These are phyloP conservation scores for Drosophila phalerata DNA, from an alignment of 2,888 invertebrate genomes.

Conservation along the genomic window DNA sequence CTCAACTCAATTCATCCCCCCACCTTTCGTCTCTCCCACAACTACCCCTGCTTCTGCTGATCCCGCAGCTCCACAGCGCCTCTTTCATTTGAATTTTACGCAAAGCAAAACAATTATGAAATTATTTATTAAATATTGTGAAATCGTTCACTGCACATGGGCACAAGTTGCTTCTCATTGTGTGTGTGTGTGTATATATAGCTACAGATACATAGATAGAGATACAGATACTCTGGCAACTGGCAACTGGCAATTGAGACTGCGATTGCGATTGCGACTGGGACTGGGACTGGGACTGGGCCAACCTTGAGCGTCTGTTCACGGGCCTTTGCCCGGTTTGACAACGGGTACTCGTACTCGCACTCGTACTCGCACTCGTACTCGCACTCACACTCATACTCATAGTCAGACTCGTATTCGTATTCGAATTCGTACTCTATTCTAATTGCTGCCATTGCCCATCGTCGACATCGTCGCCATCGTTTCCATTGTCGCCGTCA, in stretches of 20 bases:
- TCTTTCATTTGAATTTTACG: slow-evolving; percentile 75
- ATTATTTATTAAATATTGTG: slow-evolving; percentile 83
- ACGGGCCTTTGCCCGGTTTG: slow-evolving; percentile 38
- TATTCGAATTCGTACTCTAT: slow-evolving; percentile 55
- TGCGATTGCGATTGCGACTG: slow-evolving; percentile 39
- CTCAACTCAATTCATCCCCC: slow-evolving; percentile 3
- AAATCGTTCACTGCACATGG: slow-evolving; percentile 74
- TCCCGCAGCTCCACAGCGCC: slow-evolving; percentile 38
- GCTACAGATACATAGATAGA: slow-evolving; percentile 39
- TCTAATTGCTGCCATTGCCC: slow-evolving; percentile 71
- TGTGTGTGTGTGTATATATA: slow-evolving; percentile 23
- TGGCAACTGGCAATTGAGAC: slow-evolving; percentile 15
- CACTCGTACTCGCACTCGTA: slow-evolving; percentile 7
- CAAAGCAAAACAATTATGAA: slow-evolving; percentile 81
- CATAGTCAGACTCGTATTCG: slow-evolving; percentile 5
- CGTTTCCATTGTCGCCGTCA: slow-evolving; percentile 26
- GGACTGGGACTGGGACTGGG: slow-evolving; percentile 62
- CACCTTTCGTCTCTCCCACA: not conserved
- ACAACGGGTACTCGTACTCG: slow-evolving; percentile 31
- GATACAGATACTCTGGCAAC: slow-evolving; percentile 31
- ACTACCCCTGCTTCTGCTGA: not conserved
- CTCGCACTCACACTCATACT: slow-evolving; percentile 4
- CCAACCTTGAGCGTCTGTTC: slow-evolving; percentile 60
- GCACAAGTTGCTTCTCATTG: slow-evolving; percentile 24
- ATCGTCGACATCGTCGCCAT: slow-evolving; percentile 40